These are phyloP conservation scores for Fragum sueziense DNA, from an alignment of 2,888 invertebrate species.

Conservation along the genomic window DNA sequence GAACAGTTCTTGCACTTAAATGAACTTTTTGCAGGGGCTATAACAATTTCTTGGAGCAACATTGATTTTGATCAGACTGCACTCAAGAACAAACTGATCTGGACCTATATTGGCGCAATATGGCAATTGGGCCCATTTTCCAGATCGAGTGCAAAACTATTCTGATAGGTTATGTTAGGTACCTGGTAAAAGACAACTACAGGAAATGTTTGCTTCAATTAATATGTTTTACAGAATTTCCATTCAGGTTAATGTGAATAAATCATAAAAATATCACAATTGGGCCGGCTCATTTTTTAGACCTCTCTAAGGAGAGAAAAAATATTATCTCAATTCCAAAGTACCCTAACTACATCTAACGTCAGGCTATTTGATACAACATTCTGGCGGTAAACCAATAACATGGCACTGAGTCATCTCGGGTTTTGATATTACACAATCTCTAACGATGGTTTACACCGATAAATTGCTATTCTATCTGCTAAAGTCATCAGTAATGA, in stretches of 20 bases:
- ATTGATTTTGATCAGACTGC: too few relatives aligned
- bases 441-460: slow-evolving; percentile 39
- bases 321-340: not conserved
- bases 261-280: not conserved
- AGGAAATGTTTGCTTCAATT: not conserved
- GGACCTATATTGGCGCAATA: too few relatives aligned
- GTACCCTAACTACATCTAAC: not conserved
- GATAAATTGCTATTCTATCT: slow-evolving; percentile 38
- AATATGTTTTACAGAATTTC: not conserved
- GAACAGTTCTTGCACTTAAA: too few relatives aligned
- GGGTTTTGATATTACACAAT: slow-evolving; percentile 24
- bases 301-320: not conserved
- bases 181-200: too few relatives aligned
- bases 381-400: not conserved
- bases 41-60: too few relatives aligned
- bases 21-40: too few relatives aligned
- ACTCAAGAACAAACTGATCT: too few relatives aligned
- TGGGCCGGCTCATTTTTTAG: not conserved
- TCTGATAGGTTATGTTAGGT: too few relatives aligned
- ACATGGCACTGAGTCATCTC: slow-evolving; percentile 12
- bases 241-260: not conserved
- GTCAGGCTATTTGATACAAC: not conserved
- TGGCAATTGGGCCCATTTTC: too few relatives aligned
- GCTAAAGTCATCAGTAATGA: slow-evolving; percentile 54
- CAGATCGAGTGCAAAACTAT: too few relatives aligned